Evolutionary conservation across 2,797 vertebrate species (phyloP).

Genomic region (Epinephelus coioides): DNA sequence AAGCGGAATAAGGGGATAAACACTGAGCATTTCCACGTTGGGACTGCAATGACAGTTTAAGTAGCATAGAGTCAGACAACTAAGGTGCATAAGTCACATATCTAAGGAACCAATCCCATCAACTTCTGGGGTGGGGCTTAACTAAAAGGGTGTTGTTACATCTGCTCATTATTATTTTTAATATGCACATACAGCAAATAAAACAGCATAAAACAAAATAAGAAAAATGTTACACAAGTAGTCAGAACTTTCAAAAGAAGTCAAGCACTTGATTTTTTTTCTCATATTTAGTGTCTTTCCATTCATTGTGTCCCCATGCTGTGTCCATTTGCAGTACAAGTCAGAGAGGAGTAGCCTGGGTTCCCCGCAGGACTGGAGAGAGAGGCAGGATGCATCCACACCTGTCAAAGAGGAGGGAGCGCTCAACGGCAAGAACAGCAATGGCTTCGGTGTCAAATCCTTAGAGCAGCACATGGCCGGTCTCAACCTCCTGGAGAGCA

Average conservation of each 20-base stretch:
- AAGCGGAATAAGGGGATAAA: too few species aligned
- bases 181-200: too few species aligned
- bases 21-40: too few species aligned
- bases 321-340: conserved; percentile 82
- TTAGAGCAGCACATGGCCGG: conserved; percentile 90
- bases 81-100: too few species aligned
- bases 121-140: too few species aligned
- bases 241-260: background rate
- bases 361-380: conserved; percentile 90
- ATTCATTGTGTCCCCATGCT: background rate
- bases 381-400: conserved; percentile 82
- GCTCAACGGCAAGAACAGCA: conserved; percentile 86
- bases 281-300: background rate
- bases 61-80: too few species aligned
- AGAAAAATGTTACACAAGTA: background rate
- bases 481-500: conserved; percentile 92
- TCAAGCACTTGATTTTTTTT: background rate
- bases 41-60: too few species aligned
- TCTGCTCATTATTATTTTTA: too few species aligned
- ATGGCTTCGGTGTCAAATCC: conserved; percentile 87
- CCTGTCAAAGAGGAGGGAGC: conserved; percentile 83
- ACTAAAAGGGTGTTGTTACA: too few species aligned
- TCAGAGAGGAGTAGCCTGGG: conserved; percentile 87
- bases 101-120: too few species aligned
- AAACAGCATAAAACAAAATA: background rate